Base-by-base conservation (phyloP, 2,888 invertebrate species). In the Limnephilus marmoratus region DNA sequence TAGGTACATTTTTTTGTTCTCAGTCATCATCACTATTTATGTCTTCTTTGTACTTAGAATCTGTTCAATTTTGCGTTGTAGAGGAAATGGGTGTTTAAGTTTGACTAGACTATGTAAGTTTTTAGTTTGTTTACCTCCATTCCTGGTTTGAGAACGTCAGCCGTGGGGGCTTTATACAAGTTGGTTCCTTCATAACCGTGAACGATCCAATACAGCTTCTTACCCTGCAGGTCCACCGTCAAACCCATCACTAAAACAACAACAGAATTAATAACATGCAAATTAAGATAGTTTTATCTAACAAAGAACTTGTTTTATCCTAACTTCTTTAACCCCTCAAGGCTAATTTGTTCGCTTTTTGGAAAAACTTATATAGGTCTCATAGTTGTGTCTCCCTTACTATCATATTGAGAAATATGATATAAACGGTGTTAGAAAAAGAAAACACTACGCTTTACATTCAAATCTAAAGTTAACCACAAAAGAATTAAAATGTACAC, bases 171-270 rank as follows among this genome's bases (percentile, higher is more conserved):
- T 93, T 97, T 96, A 94, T 97, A 98, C 41, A 98, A 95, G 94
- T 97, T 97, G 0, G 98, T 98, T 18, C 98, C 98, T 94, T 98
- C 97, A 94, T 97, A 97, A 94, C 98, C 98, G 94, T 98, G 96
- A 0, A 98, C 97, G 93, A 99, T 97, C 99, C 99, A 99, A 94
- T 98, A 98, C 13, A 98, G 96, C 95, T 96, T 97, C 94, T 97
- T 97, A 94, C 97, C 97, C 94, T 98, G 97, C 90, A 98, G 96
- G 94, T 99, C 98, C 92, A 98, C 95, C 0, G 98, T 98, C 89
- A 99, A 96, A 0, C 99, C 98, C 97, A 98, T 98, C 4, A 99
- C 98, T 97, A 94, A 87, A 96, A 96, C 82, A 68, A 90, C 37
- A 34, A n/a, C 24, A 53, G 68, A 68, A 34, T 53, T 34, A 68